Conservation (phyloP, 2,797 vertebrate species). For the Neoniphon sammara region DNA sequence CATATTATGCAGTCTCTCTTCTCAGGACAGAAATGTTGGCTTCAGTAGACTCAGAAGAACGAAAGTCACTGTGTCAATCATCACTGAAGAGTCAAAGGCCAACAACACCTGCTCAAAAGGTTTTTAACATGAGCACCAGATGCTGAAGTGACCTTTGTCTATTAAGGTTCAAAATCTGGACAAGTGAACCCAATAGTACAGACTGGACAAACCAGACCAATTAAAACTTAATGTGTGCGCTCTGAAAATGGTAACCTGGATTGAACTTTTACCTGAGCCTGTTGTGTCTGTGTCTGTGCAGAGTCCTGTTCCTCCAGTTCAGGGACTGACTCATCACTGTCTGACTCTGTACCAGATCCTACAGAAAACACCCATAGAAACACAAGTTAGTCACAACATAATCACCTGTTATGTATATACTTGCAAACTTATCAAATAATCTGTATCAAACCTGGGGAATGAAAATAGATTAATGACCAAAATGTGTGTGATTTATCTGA, state of each 20-base stretch:
- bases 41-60: constrained; percentile 97
- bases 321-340: constrained; percentile 98
- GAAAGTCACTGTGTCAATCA: constrained; percentile 91
- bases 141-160: neutral
- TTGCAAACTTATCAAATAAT: constrained; percentile 14
- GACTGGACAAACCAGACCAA: neutral
- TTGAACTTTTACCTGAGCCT: constrained; percentile 90
- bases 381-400: constrained; percentile 28
- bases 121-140: neutral
- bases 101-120: constrained; percentile 6
- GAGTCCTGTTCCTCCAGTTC: constrained; percentile 98
- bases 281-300: constrained; percentile 95
- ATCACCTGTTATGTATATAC: neutral
- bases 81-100: constrained; percentile 82
- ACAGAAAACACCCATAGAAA: constrained; percentile 41
- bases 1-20: constrained; percentile 60
- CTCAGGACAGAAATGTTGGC: constrained; percentile 87
- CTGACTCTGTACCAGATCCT: constrained; percentile 98
- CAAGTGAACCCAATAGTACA: neutral
- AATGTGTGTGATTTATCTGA: neutral
- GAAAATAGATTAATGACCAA: neutral
- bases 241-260: neutral
- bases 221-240: neutral
- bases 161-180: neutral
- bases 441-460: constrained; percentile 28